phyloP scores from a whole-genome alignment of 2,888 invertebrate species.

The Apocheima hispidaria region DNA sequence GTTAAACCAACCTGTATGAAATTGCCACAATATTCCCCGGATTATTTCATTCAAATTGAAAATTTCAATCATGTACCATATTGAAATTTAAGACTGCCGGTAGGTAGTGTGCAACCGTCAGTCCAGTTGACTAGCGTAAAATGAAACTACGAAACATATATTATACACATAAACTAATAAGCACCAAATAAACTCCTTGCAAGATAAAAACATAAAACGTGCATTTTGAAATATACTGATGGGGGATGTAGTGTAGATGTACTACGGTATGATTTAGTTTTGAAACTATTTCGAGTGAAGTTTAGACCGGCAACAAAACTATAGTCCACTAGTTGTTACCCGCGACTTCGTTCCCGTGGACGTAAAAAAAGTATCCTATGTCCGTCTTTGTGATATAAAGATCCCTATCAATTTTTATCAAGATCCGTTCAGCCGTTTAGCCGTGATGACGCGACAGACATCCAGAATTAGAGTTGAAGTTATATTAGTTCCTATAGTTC shows the following conservation, averaged over 20 bases:
- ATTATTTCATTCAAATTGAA: slow-evolving; percentile 1
- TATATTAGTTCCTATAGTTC: no score
- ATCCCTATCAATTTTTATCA: no score
- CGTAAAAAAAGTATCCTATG: no score
- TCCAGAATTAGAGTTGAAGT: no score
- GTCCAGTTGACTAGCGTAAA: slow-evolving; percentile 52
- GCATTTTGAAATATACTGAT: neutral
- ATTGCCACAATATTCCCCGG: neutral
- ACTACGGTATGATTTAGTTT: neutral
- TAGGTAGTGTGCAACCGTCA: slow-evolving; percentile 33
- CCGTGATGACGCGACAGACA: no score
- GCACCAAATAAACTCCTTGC: no score
- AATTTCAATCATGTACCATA: neutral
- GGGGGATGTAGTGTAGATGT: neutral
- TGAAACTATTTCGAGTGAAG: neutral
- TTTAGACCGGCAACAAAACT: neutral
- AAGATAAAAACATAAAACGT: neutral
- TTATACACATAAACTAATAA: no score
- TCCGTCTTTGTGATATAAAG: no score
- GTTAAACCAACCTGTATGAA: neutral
- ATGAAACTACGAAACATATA: slow-evolving; percentile 40
- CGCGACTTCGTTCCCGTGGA: no score
- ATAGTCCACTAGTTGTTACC: no score
- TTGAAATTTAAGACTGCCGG: slow-evolving; percentile 3
- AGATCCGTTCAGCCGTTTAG: no score